A percentile compares a stretch with the other conserved stretches of the same genome.
Conservation (phyloP, 2,113 vertebrate species). For the Cheirogaleus medius region DNA sequence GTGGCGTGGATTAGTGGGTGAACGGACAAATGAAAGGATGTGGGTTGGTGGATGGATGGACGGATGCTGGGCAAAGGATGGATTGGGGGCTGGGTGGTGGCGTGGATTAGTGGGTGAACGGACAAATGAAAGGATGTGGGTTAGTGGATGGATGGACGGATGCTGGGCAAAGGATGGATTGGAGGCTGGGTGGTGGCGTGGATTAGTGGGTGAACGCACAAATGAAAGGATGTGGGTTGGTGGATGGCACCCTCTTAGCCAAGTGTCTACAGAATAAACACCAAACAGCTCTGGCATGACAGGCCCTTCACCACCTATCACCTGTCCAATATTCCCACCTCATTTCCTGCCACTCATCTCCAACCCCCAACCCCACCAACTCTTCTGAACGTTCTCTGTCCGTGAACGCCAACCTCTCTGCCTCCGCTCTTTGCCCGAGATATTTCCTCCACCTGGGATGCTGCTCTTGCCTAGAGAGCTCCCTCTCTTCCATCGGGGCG, state of each 20-base stretch:
- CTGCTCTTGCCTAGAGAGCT: not conserved
- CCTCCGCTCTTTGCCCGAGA: not conserved
- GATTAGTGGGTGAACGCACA: not conserved
- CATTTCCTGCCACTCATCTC: not conserved
- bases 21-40: too few species aligned
- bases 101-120: not conserved
- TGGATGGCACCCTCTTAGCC: not conserved
- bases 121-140: too few species aligned
- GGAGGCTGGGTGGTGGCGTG: not conserved
- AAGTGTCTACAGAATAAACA: not conserved
- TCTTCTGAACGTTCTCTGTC: not conserved
- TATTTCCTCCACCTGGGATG: too few species aligned
- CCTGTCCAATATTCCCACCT: not conserved
- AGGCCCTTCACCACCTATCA: not conserved
- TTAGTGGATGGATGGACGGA: too few species aligned
- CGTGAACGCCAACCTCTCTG: fast-evolving
- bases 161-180: not conserved
- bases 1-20: not conserved
- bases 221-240: too few species aligned
- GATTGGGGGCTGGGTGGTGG: not conserved
- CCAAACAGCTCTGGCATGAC: not conserved
- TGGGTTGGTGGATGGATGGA: too few species aligned
- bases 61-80: not conserved
- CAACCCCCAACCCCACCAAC: not conserved
- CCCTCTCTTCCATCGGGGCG: not conserved